These are phyloP conservation scores for Heliangelus exortis DNA, from an alignment of 2,797 vertebrate genomes.

Conservation along the genomic window DNA sequence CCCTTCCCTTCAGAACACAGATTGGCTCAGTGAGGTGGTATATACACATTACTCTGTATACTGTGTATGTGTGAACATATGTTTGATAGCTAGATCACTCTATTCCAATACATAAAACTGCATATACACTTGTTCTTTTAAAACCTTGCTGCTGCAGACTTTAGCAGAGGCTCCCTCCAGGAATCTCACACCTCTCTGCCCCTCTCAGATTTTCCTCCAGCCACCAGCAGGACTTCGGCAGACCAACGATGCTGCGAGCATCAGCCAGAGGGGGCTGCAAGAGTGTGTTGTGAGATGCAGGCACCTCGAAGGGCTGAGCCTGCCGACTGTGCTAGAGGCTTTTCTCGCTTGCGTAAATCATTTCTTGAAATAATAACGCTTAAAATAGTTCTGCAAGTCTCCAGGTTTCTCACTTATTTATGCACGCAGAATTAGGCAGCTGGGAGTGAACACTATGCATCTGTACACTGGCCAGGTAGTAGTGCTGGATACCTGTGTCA, in stretches of 20 bases:
- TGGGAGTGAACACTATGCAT: neutral
- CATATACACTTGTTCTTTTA: conserved; percentile 64
- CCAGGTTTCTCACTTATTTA: conserved; percentile 30
- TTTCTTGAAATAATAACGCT: conserved; percentile 67
- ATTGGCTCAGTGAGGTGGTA: conserved; percentile 61
- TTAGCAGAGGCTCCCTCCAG: conserved; percentile 27
- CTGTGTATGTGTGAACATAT: conserved; percentile 71
- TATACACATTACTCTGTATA: conserved; percentile 71
- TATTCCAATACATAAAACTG: conserved; percentile 52
- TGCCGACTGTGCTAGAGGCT: conserved; percentile 68
- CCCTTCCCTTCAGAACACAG: conserved; percentile 55
- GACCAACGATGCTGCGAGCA: conserved; percentile 41
- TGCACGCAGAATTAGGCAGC: neutral
- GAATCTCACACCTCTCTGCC: neutral
- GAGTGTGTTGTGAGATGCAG: conserved; percentile 38
- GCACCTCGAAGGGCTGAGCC: conserved; percentile 16
- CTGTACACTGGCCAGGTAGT: neutral
- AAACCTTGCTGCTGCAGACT: neutral
- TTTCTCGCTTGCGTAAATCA: conserved; percentile 69
- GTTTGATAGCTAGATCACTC: conserved; percentile 67
- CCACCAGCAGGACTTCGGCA: neutral
- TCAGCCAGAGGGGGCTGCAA: conserved; percentile 69
- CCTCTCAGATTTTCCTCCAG: neutral
- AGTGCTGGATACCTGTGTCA: neutral
- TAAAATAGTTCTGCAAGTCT: conserved; percentile 60